These are phyloP conservation scores for Dicroscelio sp. DNA, from an alignment of 2,888 invertebrate species.

Conservation along the genomic window DNA sequence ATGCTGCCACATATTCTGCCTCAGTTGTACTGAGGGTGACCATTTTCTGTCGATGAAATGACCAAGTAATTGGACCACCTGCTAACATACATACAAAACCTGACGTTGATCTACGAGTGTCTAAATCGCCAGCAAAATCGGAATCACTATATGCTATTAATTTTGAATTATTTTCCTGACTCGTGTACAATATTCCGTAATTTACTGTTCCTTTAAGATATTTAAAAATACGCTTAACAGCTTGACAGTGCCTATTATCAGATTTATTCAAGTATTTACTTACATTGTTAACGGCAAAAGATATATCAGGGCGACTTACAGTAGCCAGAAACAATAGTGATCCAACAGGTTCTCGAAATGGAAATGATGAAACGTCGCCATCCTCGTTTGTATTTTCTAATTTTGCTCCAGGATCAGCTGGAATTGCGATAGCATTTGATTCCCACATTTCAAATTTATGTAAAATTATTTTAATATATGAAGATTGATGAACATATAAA, in stretches of 20 bases:
- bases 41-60: conserved; percentile 50
- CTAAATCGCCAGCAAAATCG: conserved; percentile 14
- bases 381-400: neutral
- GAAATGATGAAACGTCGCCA: neutral
- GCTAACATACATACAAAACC: conserved; percentile 68
- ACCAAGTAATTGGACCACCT: conserved; percentile 62
- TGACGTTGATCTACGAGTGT: conserved; percentile 47
- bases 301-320: conserved; percentile 74
- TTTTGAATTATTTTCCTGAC: neutral
- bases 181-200: conserved; percentile 72
- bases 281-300: conserved; percentile 69
- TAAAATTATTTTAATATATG: conserved; percentile 71
- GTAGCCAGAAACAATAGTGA: conserved; percentile 70
- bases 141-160: conserved; percentile 6
- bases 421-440: conserved; percentile 69
- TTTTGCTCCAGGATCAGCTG: conserved; percentile 62
- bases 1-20: conserved; percentile 60
- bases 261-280: conserved; percentile 59
- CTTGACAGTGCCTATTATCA: conserved; percentile 65
- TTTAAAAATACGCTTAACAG: conserved; percentile 73
- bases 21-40: no score
- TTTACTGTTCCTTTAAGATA: conserved; percentile 71
- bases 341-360: conserved; percentile 60
- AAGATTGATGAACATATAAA: conserved; percentile 75
- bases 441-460: conserved; percentile 64